Conservation (phyloP, 2,888 invertebrate genomes). For the Lucinisca nassula region DNA sequence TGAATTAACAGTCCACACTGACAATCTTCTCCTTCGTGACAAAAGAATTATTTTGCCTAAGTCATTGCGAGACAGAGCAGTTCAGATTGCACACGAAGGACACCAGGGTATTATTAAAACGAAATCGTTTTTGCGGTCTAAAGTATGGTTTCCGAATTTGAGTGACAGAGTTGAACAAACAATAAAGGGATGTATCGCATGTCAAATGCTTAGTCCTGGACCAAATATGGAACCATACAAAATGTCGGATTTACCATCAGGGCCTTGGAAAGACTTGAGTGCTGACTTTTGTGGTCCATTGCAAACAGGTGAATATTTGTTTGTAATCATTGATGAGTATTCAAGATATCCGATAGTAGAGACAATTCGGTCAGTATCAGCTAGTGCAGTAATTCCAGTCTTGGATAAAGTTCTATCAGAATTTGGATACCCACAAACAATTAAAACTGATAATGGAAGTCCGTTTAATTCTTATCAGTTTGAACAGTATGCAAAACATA, state of each 20-base stretch:
- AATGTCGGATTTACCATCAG: constrained; percentile 57
- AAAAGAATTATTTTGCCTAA: constrained; percentile 49
- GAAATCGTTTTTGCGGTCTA: constrained; percentile 65
- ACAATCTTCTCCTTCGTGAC: constrained; percentile 46
- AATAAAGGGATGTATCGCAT: constrained; percentile 45
- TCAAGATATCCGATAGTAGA: constrained; percentile 60
- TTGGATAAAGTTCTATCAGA: constrained; percentile 16
- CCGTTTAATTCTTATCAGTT: neutral
- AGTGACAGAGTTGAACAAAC: constrained; percentile 53
- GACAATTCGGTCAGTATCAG: neutral
- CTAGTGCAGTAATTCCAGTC: constrained; percentile 9
- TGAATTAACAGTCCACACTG: constrained; percentile 48
- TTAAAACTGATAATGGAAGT: constrained; percentile 24
- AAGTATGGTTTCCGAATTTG: constrained; percentile 72
- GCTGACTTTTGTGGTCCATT: constrained; percentile 61
- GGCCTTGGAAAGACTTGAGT: constrained; percentile 54
- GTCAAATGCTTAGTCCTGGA: constrained; percentile 5
- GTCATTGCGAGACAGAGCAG: constrained; percentile 40
- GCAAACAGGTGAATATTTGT: constrained; percentile 29
- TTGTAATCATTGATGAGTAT: constrained; percentile 36
- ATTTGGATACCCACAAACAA: neutral
- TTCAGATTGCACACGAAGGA: constrained; percentile 71
- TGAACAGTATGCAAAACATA: constrained; percentile 1
- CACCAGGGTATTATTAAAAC: constrained; percentile 72
- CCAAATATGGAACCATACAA: constrained; percentile 51